These are phyloP conservation scores for Philopedon plagiatum DNA, from an alignment of 2,888 invertebrate species.

Conservation along the genomic window DNA sequence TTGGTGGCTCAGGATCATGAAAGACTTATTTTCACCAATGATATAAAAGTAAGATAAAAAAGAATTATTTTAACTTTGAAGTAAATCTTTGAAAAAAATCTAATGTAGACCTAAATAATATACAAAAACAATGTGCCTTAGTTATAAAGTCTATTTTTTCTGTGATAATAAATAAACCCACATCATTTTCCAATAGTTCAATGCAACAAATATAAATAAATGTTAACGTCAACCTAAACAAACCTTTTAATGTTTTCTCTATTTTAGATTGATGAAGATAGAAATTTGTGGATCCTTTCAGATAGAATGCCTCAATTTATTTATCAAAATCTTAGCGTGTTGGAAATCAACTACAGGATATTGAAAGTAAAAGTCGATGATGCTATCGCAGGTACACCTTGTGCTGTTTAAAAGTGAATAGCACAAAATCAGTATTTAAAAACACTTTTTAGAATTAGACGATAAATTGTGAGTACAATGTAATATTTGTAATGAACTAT, in stretches of 20 bases:
- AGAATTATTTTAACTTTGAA: not conserved
- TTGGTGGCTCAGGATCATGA: constrained; percentile 79
- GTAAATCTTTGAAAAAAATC: too few species aligned
- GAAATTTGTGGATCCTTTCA: constrained; percentile 82
- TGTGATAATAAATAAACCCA: too few species aligned
- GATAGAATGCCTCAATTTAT: constrained; percentile 84
- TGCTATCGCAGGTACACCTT: constrained; percentile 66
- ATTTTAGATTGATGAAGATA: constrained; percentile 74
- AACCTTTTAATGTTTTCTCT: not conserved
- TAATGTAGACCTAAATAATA: too few species aligned
- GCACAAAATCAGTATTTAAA: not conserved
- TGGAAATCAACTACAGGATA: constrained; percentile 78
- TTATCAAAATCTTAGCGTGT: constrained; percentile 75
- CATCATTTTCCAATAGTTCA: too few species aligned
- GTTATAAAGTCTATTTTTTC: too few species aligned
- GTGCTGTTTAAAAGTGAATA: constrained; percentile 32
- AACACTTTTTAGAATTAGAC: not conserved
- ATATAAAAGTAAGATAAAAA: constrained; percentile 73
- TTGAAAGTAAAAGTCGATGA: constrained; percentile 67
- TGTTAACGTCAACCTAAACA: not conserved
- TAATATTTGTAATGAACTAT: not conserved
- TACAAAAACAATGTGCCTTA: too few species aligned
- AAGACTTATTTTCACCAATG: constrained; percentile 83
- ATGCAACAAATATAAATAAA: too few species aligned
- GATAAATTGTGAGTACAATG: not conserved